Base-by-base conservation (phyloP, 2,888 invertebrate genomes). In the Byasa hedistus region DNA sequence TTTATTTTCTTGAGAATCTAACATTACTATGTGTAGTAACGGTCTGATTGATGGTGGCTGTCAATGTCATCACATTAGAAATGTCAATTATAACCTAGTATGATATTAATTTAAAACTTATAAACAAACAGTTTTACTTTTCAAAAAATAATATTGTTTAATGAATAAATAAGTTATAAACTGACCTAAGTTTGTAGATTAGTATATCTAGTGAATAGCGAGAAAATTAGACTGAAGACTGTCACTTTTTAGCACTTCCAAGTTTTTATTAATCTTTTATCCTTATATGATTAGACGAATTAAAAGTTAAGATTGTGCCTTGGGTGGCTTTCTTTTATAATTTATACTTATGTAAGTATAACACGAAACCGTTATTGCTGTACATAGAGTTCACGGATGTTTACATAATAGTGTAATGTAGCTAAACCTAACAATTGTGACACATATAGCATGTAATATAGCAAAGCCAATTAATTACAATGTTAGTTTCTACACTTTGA, bases 21-120 rank as follows among this genome's bases (percentile, higher is more conserved):
- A n/a, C n/a, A n/a, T 32, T 1, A 32, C 32, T 32, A 10, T 8
- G 10, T 32, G 7, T 32, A 32, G 7, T 32, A 32, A 10, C 10
- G 7, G 10, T 1, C 32, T 8, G 10, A 32, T 32, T 32, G 10
- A 32, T 32, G 32, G 7, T 48, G 48, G 48, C 62, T 68, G 57
- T 60, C 59, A 67, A 61, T 65, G 65, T 51, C 65, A 65, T 60
- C 2, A 39, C 32, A 54, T 8, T 27, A 19, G 64, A 55, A 54
- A 61, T 66, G 66, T 62, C 66, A 66, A 66, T 57, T 61, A 61
- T 66, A 66, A 66, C 66, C 66, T 66, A 66, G 12, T 66, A 61
- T 48, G 57, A 57, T 54, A 51, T 57, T 59, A 64, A 36, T 32
- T 66, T 57, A 27, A 54, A 66, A 61, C 24, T 61, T 66, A 56